Evolutionary conservation across 2,888 invertebrate species (phyloP), one percentile per base, ranked within the genome.

Genomic region (Itoplectis maculator): DNA sequence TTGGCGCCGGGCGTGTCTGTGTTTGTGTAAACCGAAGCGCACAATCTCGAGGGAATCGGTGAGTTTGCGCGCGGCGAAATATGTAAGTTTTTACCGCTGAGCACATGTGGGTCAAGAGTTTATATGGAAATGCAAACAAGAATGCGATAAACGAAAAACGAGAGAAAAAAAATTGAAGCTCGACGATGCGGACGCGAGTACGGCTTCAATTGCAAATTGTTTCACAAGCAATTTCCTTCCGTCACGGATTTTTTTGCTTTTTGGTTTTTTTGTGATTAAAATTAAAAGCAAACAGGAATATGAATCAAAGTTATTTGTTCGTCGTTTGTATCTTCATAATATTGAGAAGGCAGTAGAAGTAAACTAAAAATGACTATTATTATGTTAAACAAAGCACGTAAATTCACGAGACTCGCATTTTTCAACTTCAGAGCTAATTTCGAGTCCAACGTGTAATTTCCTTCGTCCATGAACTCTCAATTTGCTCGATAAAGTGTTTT

Each of bases 1-100:
- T 79, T 66, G 54, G 37, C 15, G 68, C 11, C 29, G 42, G 49
- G 4, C 13, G 69, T 51, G 51, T n/a, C n/a, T n/a, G n/a, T 23
- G 42, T 56, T 18, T 5, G 13, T 51, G 61, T 1, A n/a, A 45
- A n/a, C 11, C 15, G 23, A 40, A 23, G 54, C 18, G 61, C 15
- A 65, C 5, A 29, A 15, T 0, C 15, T 37, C 47, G 15, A 5
- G 29, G 29, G 65, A 47, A 66, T 29, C 29, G n/a, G 18, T 45
- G 29, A n/a, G 23, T 15, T 9, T 37, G 0, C 13, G 0, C 13
- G 18, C 40, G 20, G 40, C n/a, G 18, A 42, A 65, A 45, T 65
- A 65, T 54, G 29, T 23, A 29, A 54, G 54, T 20, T 49, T 49
- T 49, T 49, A 45, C n/a, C 45, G 45, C n/a, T 20, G 4, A 54